Evolutionary conservation across 2,113 vertebrate genomes (phyloP).

Genomic region (Glaucidium brasilianum): DNA sequence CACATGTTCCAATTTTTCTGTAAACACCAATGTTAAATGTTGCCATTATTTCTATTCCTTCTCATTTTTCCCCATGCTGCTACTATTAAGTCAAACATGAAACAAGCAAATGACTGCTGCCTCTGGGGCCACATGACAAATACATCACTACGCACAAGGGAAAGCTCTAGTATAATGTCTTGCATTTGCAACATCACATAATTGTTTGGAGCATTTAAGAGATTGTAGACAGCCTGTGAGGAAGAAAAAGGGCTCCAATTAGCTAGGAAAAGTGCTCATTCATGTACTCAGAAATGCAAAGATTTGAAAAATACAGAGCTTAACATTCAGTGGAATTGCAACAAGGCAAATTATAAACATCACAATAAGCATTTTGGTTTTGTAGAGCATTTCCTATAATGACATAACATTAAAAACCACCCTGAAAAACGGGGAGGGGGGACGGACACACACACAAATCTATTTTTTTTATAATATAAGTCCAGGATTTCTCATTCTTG

Average conservation of each 20-base stretch:
- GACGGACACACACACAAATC: too few species aligned
- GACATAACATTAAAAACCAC: neutral
- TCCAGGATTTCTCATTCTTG: neutral
- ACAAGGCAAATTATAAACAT: constrained; percentile 17
- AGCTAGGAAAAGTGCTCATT: constrained; percentile 47
- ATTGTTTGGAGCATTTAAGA: constrained; percentile 13
- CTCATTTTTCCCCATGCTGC: neutral
- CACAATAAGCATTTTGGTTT: constrained; percentile 32
- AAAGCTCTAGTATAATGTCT: constrained; percentile 50
- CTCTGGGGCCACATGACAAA: constrained; percentile 1
- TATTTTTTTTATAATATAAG: neutral
- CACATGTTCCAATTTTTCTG: neutral
- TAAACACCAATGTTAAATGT: neutral
- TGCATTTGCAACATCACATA: constrained; percentile 8
- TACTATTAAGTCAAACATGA: neutral
- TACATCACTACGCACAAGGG: neutral
- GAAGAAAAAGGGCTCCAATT: constrained; percentile 27
- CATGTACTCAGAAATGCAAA: constrained; percentile 60
- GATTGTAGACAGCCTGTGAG: constrained; percentile 19
- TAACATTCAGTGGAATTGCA: constrained; percentile 46
- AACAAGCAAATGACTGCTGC: constrained; percentile 29
- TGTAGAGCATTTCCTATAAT: neutral
- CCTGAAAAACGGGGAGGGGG: neutral
- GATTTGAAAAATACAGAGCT: constrained; percentile 61
- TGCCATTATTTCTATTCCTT: neutral